Conservation (phyloP, 2,888 invertebrate species). For the Aphrophora alni region DNA sequence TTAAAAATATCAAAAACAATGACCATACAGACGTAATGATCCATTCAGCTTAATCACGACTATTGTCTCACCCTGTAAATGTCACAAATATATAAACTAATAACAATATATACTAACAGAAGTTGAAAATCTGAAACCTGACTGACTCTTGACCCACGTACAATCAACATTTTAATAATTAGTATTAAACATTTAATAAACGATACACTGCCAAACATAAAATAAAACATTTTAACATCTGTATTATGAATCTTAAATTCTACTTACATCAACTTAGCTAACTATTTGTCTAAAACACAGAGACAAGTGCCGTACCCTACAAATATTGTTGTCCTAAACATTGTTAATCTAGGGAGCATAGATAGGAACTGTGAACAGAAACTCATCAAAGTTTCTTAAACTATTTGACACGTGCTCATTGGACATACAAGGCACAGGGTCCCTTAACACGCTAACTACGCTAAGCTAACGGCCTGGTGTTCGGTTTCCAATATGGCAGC, state of each 20-base stretch:
- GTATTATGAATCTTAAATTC: background rate
- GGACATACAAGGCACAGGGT: conserved; percentile 42
- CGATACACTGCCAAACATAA: conserved; percentile 39
- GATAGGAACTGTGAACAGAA: conserved; percentile 53
- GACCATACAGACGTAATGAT: too few relatives aligned
- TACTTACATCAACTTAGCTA: background rate
- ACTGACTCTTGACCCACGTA: conserved; percentile 18
- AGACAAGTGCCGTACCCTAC: background rate
- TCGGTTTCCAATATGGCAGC: conserved; percentile 49
- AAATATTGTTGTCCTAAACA: background rate
- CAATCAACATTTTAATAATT: conserved; percentile 37
- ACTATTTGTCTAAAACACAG: background rate
- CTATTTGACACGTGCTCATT: conserved; percentile 45
- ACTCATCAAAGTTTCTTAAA: conserved; percentile 42
- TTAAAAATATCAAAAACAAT: too few relatives aligned
- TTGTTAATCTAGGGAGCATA: conserved; percentile 49
- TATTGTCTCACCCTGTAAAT: background rate
- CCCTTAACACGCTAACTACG: conserved; percentile 40
- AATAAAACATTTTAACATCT: conserved; percentile 28
- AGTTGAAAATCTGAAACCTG: background rate
- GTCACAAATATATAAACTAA: background rate
- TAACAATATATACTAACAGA: background rate
- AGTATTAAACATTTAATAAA: conserved; percentile 38
- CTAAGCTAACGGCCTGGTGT: conserved; percentile 43
- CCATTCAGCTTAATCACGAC: too few relatives aligned